Evolutionary conservation across 2,113 vertebrate species (phyloP).

Genomic region (Pelmatolapia mariae): DNA sequence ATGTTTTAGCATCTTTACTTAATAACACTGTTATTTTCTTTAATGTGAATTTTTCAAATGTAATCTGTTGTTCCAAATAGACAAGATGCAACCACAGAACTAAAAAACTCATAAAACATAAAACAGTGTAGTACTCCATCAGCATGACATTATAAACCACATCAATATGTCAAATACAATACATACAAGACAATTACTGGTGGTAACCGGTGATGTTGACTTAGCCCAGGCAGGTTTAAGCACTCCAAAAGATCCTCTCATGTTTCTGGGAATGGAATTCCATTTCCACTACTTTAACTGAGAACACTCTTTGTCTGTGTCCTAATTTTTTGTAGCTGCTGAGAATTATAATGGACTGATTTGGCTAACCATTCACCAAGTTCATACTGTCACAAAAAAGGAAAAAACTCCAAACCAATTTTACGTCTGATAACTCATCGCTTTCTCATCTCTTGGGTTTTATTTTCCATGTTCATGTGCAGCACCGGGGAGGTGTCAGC

Average conservation of each 20-base stretch:
- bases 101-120: not conserved
- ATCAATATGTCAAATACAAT: not conserved
- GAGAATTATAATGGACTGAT: not conserved
- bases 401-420: not conserved
- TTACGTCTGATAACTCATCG: not conserved
- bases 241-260: not conserved
- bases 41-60: not conserved
- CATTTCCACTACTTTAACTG: not conserved
- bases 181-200: not conserved
- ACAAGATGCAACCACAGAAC: not conserved
- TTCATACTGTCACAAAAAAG: not conserved
- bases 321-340: not conserved
- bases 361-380: not conserved
- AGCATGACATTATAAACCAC: not conserved
- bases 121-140: not conserved
- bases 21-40: not conserved
- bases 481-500: not conserved
- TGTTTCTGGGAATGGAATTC: not conserved
- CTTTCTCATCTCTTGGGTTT: not conserved
- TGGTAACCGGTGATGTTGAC: fast-evolving
- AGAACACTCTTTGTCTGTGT: not conserved
- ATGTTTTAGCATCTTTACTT: not conserved
- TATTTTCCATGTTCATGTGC: not conserved
- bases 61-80: not conserved
- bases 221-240: not conserved